Base-by-base conservation (phyloP, 2,797 vertebrate species). In the Ateles fusciceps region DNA sequence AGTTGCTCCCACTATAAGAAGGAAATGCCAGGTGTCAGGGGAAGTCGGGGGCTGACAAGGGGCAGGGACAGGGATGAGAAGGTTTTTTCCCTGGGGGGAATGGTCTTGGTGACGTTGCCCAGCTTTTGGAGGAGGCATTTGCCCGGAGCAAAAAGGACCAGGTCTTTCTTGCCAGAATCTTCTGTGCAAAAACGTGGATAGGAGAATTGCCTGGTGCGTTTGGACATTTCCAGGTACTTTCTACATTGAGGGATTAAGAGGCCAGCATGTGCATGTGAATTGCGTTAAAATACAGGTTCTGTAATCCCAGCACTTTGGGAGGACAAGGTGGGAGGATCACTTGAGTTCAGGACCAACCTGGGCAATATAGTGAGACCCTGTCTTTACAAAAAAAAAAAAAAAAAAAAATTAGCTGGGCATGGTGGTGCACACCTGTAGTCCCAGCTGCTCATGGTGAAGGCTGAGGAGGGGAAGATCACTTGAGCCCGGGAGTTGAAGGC, bases 11-110 rank as follows among this genome's bases (percentile, higher is more conserved):
- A 4, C 30, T 6, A 30, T 7, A 15, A 2, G 46, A 4, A 36
- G 85, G 4, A 13, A 8, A 4, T 0, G 36, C 30, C 86, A 28
- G 61, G 52, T 10, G 1, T 30, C 5, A 21, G 74, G 86, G 24
- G 2, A 42, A 4, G 21, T 44, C 0, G 2, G 44, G 64, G 15
- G 6, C 13, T 0, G 59, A n/a, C 7, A 0, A 42, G 55, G 46
- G 61, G 52, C 42, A 5, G 72, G 8, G 6, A 2, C 22, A 28
- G 48, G 71, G 81, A 30, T 2, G 1, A 2, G 89, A n/a, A 61
- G 7, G 44, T 7, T 0, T 9, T 17, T 64, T 52, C 22, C 22
- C 5, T 0, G 15, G 83, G 46, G 46, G 48, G 72, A 46, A 6
- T 39, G 48, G 17, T 2, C 10, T 52, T 11, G 4, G 78, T 1